Percentiles rank a stretch among this genome's conserved stretches.
Evolutionary conservation across 1,140 invertebrate genomes (phyloP).

Genomic region (Scaptomyza hsui): DNA sequence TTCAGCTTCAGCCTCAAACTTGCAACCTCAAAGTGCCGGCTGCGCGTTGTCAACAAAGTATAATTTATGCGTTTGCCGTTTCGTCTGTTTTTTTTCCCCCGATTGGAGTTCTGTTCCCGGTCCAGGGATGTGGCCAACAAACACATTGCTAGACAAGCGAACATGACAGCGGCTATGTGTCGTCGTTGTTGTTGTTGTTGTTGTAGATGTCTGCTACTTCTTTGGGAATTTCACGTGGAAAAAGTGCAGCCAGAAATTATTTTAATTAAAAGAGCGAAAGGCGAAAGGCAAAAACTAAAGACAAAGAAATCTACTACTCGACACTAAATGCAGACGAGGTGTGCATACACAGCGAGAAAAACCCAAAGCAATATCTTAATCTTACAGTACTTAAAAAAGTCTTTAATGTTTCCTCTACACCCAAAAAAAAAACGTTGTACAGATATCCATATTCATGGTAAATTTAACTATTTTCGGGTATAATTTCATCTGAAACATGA

Average conservation of each 20-base stretch:
- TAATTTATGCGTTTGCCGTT: slow-evolving; percentile 74
- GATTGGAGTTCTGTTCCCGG: slow-evolving; percentile 21
- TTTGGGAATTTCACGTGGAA: slow-evolving; percentile 77
- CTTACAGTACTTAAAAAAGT: too few relatives aligned
- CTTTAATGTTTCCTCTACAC: too few relatives aligned
- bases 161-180: slow-evolving; percentile 75
- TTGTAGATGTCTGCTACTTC: slow-evolving; percentile 1
- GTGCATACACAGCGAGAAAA: background rate
- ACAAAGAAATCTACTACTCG: slow-evolving; percentile 8
- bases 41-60: slow-evolving; percentile 68
- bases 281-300: slow-evolving; percentile 12
- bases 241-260: slow-evolving; percentile 72
- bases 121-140: slow-evolving; percentile 41
- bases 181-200: slow-evolving; percentile 41
- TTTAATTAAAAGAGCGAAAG: slow-evolving; percentile 69
- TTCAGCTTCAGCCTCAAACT: slow-evolving; percentile 29
- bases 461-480: too few relatives aligned
- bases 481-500: too few relatives aligned
- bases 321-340: slow-evolving; percentile 17
- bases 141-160: slow-evolving; percentile 74
- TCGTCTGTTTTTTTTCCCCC: slow-evolving; percentile 28
- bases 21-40: slow-evolving; percentile 11
- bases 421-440: too few relatives aligned
- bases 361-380: too few relatives aligned
- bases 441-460: too few relatives aligned